Conservation (phyloP, 2,888 invertebrate species). For the Ectemnius lituratus region DNA sequence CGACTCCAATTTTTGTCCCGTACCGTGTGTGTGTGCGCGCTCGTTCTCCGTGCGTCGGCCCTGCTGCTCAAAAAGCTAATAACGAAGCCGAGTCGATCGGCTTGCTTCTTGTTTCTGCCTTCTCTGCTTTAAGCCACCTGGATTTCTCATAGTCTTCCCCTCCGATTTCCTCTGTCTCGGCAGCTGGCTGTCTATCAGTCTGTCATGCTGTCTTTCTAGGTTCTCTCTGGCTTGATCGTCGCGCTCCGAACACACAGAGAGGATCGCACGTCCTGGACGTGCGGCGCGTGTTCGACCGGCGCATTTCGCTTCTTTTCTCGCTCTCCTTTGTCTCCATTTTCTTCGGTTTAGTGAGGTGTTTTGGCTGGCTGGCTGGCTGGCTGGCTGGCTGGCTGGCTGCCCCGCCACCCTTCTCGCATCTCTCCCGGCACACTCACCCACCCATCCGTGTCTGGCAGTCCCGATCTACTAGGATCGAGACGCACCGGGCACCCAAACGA, state of each 20-base stretch:
- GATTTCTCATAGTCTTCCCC: not conserved
- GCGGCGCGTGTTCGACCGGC: not conserved
- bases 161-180: conserved; percentile 9
- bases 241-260: conserved; percentile 28
- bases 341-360: too few species aligned
- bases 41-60: conserved; percentile 49
- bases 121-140: too few species aligned
- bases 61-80: conserved; percentile 43
- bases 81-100: conserved; percentile 54
- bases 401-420: too few species aligned
- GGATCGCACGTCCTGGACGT: conserved; percentile 39
- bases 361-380: too few species aligned
- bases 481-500: too few species aligned
- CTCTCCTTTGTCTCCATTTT: not conserved
- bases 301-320: conserved; percentile 12
- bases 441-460: too few species aligned
- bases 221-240: conserved; percentile 5
- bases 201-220: not conserved
- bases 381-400: too few species aligned
- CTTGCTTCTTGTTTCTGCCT: conserved; percentile 25
- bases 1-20: conserved; percentile 21
- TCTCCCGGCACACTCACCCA: conserved; percentile 1
- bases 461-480: too few species aligned
- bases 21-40: conserved; percentile 31
- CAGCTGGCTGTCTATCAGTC: not conserved